Base-by-base conservation (phyloP, 1,140 invertebrate species). In the Drosophila lowei region DNA sequence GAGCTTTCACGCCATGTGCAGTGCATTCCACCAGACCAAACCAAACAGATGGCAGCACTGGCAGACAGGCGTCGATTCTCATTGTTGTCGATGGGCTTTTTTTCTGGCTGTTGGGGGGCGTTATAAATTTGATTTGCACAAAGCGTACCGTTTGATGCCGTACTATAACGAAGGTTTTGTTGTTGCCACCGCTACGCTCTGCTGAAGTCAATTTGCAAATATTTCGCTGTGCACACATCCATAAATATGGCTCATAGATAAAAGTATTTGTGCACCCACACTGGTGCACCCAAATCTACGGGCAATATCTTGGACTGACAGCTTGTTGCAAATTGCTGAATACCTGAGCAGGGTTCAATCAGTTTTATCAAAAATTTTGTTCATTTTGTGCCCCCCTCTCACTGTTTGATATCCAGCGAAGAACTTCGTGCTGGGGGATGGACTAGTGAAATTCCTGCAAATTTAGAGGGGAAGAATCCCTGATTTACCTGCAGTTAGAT, bases 181-280 rank as follows among this genome's bases (percentile, higher is more conserved):
- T 50, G 61, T 64, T 71, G 64, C 41, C 64, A 65, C 7, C 30
- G 65, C 70, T 71, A 41, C 65, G 67, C 65, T 59, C 48, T 16
- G 48, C 41, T 53, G 66, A 62, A 81, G 60, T 71, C 79, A 81
- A 81, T 81, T 83, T 78, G 61, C 68, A 58, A 83, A 67, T 77
- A 67, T 77, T 73, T 60, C 46, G 48, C 52, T 60, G 44, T 56
- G 46, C 57, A 71, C 30, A 15, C 52, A 54, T 47, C 53, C 57
- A 64, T 46, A 62, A 70, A 59, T 77, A 61, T 58, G 60, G 25
- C 18, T 68, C 50, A 42, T 68, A 67, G 65, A 68, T 68, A 68
- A 68, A 68, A 77, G 38, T 47, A 57, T 44, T 73, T 60, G 54
- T 47, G 28, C 25, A 52, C 55, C 50, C 65, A 71, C 18, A 60